These are phyloP conservation scores for Epicampocera succincta DNA, from an alignment of 2,888 invertebrate species.

Conservation along the genomic window DNA sequence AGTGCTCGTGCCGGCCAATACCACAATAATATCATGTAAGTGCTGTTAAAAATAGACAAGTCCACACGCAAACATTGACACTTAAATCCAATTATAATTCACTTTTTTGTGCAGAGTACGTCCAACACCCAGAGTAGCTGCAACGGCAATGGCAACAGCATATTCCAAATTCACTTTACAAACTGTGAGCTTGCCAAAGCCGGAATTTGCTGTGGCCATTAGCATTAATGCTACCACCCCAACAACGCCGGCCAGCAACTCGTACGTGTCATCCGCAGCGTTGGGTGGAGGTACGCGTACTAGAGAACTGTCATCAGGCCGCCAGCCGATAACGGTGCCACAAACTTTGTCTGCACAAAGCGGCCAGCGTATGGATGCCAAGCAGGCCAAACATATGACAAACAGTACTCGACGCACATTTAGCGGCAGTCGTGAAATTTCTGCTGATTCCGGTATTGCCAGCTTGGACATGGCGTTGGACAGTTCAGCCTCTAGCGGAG, in stretches of 20 bases:
- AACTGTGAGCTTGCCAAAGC: conserved; percentile 88
- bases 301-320: conserved; percentile 72
- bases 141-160: conserved; percentile 70
- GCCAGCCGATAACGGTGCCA: conserved; percentile 74
- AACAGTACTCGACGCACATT: conserved; percentile 85
- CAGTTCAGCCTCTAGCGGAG: conserved; percentile 72
- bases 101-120: conserved; percentile 47
- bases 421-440: conserved; percentile 81
- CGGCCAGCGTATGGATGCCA: conserved; percentile 84
- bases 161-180: conserved; percentile 85
- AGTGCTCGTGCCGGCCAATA: conserved; percentile 73
- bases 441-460: conserved; percentile 81
- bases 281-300: conserved; percentile 71
- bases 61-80: background rate
- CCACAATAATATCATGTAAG: conserved; percentile 82
- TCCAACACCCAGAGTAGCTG: conserved; percentile 63
- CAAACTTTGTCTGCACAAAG: conserved; percentile 73
- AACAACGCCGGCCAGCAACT: conserved; percentile 74
- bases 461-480: conserved; percentile 79
- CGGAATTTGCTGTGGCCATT: conserved; percentile 85
- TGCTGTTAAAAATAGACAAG: conserved; percentile 63
- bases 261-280: conserved; percentile 73
- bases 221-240: conserved; percentile 78
- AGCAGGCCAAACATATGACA: conserved; percentile 87
- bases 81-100: conserved; percentile 43